These are phyloP conservation scores for Scomberomorus guttatus DNA, from an alignment of 2,797 vertebrate species.

Conservation along the genomic window DNA sequence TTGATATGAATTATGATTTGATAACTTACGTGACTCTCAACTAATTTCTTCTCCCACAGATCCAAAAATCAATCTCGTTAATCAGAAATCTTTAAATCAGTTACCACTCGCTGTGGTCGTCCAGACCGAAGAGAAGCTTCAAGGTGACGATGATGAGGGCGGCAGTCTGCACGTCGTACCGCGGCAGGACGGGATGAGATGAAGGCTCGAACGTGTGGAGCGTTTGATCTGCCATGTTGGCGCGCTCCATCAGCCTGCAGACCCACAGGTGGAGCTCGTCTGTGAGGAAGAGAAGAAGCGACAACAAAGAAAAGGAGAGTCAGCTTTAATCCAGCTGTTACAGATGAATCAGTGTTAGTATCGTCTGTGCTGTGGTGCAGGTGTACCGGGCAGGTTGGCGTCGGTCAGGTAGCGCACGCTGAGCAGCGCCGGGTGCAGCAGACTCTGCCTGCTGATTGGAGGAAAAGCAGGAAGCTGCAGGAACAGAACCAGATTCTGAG, in stretches of 20 bases:
- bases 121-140: constrained; percentile 91
- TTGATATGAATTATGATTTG: too few species aligned
- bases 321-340: neutral
- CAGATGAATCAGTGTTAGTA: neutral
- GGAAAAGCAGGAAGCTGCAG: constrained; percentile 92
- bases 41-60: too few species aligned
- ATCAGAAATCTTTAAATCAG: too few species aligned
- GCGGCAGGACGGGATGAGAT: constrained; percentile 66
- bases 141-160: constrained; percentile 90
- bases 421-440: constrained; percentile 90
- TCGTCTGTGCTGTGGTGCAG: neutral
- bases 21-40: too few species aligned
- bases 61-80: too few species aligned
- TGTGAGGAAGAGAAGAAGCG: constrained; percentile 60
- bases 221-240: constrained; percentile 72
- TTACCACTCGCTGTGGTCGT: constrained; percentile 87
- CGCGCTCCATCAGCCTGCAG: constrained; percentile 82
- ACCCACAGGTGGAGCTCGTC: constrained; percentile 90
- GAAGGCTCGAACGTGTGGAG: constrained; percentile 82
- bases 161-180: constrained; percentile 89
- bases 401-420: constrained; percentile 92
- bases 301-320: neutral
- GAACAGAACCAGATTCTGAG: constrained; percentile 78
- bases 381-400: constrained; percentile 92
- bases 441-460: constrained; percentile 85